These are phyloP conservation scores for Falco columbarius DNA, from an alignment of 2,797 vertebrate genomes.

Conservation along the genomic window DNA sequence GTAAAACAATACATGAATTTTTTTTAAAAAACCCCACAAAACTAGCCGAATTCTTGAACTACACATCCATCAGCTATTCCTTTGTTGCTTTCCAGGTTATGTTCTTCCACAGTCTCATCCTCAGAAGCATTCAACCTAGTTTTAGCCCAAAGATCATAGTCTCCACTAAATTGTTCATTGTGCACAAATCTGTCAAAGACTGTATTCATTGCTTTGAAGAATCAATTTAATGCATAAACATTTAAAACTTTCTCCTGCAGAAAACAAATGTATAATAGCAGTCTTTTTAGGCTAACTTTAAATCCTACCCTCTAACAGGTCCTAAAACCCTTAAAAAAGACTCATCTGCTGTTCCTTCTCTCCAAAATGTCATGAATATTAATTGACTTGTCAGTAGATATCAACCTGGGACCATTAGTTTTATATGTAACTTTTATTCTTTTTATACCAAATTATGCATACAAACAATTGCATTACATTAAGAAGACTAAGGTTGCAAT, in stretches of 20 bases:
- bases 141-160: not conserved
- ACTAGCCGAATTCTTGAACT: not conserved
- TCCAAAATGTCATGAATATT: not conserved
- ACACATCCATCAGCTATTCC: not conserved
- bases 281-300: not conserved
- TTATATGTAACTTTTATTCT: not conserved
- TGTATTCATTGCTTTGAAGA: not conserved
- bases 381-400: not conserved
- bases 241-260: not conserved
- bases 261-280: not conserved
- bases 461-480: not conserved
- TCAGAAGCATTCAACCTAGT: not conserved
- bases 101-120: not conserved
- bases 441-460: not conserved
- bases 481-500: not conserved
- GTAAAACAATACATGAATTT: not conserved
- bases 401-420: not conserved
- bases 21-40: not conserved
- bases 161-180: not conserved
- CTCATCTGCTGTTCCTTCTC: not conserved
- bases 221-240: conserved; percentile 26
- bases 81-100: not conserved
- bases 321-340: not conserved
- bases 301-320: not conserved
- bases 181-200: not conserved